Base-by-base conservation (phyloP, 1,140 invertebrate species). In the Melipona quadrifasciata region DNA sequence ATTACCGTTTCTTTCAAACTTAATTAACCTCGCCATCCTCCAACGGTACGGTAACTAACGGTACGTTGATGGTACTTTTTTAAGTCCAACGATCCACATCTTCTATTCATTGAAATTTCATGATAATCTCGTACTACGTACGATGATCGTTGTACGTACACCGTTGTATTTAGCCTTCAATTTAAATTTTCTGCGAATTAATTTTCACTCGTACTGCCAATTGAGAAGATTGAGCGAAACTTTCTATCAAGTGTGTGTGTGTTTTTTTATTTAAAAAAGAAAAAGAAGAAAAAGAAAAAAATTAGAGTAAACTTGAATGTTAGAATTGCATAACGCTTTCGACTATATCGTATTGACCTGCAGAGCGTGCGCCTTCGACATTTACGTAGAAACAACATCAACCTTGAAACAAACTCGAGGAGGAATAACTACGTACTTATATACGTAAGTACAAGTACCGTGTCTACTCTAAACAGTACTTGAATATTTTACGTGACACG, bases 401-500 rank as follows among this genome's bases (percentile, higher is more conserved):
- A 79, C 64, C 77, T 79, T 79, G 77, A 67, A 34, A 31, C 5
- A 65, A 55, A 4, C 51, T 72, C 24, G n/a, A 21, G 21, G 5
- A 55, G 51, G 8, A 14, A 27, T 12, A 53, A 58, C 27, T n/a
- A 75, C 14, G 39, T 47, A 47, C 39, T 47, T 47, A 47, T 5
- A 6, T 39, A 39, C 39, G 39, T 10, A 47, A 8, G 39, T 47
- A 47, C 39, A 8, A 47, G 39, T 47, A 47, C 6, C 39, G 39
- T 24, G 24, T 47, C 1, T 64, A 80, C 51, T 80, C 24, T 17
- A 72, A 72, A 72, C 10, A 55, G 8, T 72, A 34, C 17, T 21
- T 80, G 58, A 80, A 80, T 80, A 80, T 61, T 72, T 80, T 34
- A 80, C 24, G 64, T 24, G 67, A 80, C 65, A 16, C 31, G n/a